Evolutionary conservation across 2,113 vertebrate species (phyloP).

Genomic region (Herpetotheres cachinnans): DNA sequence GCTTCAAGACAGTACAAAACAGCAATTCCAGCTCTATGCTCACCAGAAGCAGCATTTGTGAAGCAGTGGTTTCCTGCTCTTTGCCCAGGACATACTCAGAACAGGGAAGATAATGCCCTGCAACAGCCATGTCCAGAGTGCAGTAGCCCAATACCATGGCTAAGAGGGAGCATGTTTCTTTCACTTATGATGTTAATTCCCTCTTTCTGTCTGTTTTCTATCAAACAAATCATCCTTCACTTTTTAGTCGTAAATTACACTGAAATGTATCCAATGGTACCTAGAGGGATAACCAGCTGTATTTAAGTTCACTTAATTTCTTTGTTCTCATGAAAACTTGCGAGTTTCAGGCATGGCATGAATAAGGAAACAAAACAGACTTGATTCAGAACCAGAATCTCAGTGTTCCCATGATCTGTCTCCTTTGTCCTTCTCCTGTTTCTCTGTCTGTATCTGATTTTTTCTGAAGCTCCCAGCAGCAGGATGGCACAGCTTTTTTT

Average conservation of each 20-base stretch:
- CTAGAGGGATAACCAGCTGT: constrained; percentile 2
- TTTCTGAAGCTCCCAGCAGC: neutral
- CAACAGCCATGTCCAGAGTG: neutral
- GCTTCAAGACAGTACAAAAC: neutral
- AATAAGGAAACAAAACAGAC: neutral
- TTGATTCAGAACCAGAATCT: neutral
- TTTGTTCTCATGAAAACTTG: neutral
- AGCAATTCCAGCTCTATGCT: neutral
- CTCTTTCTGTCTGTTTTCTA: neutral
- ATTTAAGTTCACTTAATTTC: constrained; percentile 3
- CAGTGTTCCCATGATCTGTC: neutral
- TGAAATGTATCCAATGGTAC: neutral
- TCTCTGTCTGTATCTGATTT: neutral
- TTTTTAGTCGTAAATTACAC: neutral
- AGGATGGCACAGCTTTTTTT: neutral
- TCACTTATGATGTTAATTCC: neutral
- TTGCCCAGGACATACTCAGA: neutral
- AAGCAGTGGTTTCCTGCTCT: neutral
- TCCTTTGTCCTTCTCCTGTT: neutral
- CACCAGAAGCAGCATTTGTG: neutral
- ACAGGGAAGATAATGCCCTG: neutral
- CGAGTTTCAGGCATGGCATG: neutral
- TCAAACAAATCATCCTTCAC: constrained; percentile 2
- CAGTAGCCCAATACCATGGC: neutral
- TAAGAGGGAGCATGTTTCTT: neutral